A percentile compares a stretch with the other conserved stretches of the same genome.
phyloP scores from a whole-genome alignment of 2,888 invertebrate species.

The Trissolcus brochymenae region DNA sequence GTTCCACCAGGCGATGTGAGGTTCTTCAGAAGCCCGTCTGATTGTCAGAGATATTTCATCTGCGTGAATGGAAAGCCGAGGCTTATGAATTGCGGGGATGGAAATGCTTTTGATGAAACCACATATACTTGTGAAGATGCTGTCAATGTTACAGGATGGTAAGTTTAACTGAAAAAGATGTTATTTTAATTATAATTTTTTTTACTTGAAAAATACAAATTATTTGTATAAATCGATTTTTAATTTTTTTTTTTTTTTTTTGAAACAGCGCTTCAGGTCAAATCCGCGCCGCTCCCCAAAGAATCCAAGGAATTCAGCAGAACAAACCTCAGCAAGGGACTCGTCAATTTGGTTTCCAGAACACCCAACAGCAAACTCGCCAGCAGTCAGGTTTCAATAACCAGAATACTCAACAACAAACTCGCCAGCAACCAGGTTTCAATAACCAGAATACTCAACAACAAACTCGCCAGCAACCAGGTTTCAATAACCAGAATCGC shows the following conservation, averaged over 20 bases:
- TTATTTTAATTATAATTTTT: not conserved
- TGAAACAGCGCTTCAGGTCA: slow-evolving; percentile 11
- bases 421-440: not conserved
- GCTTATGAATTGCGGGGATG: slow-evolving; percentile 85
- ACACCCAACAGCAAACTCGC: not conserved
- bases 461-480: too few species aligned
- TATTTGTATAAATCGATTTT: too few species aligned
- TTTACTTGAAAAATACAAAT: too few species aligned
- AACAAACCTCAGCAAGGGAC: slow-evolving; percentile 20
- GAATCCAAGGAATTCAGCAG: slow-evolving; percentile 28
- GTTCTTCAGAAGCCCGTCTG: slow-evolving; percentile 79
- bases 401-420: not conserved
- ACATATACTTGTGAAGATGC: slow-evolving; percentile 85
- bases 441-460: not conserved
- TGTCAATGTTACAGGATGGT: slow-evolving; percentile 87
- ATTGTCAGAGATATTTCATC: slow-evolving; percentile 88
- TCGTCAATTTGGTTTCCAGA: slow-evolving; percentile 16
- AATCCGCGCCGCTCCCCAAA: slow-evolving; percentile 16
- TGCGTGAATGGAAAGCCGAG: slow-evolving; percentile 86
- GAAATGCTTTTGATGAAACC: slow-evolving; percentile 86
- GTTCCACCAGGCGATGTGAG: slow-evolving; percentile 76
- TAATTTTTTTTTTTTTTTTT: not conserved
- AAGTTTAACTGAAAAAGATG: not conserved
- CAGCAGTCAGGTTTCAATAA: too few species aligned
- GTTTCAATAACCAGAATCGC: slow-evolving; percentile 6